Base-by-base conservation (phyloP, 2,113 vertebrate genomes). In the Microtus oregoni region DNA sequence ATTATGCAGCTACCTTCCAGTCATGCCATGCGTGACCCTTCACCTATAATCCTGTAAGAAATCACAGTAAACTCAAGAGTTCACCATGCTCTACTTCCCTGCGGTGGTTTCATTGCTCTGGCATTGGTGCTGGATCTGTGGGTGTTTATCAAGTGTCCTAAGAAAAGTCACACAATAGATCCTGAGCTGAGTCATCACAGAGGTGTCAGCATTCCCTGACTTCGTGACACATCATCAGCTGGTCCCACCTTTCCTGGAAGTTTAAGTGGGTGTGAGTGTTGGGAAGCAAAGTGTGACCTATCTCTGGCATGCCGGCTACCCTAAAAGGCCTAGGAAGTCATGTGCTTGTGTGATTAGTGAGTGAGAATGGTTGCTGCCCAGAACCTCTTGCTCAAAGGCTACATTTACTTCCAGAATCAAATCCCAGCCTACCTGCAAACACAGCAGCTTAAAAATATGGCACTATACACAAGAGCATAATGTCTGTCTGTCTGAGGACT, bases 391-490 rank as follows among this genome's bases (percentile, higher is more conserved):
- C 58, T 61, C 52, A 75, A 35, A 82, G 85, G 28, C 67, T 28
- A 1, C 35, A 28, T 44, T 90, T 55, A 47, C 22, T 52, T 70
- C 76, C 41, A 65, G 20, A 44, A 95, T 15, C 38, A 67, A 93
- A 94, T 68, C n/a, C 72, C 52, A 73, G 63, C 38, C 92, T 79
- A 17, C 38, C 5, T 38, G 47, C 73, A 92, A 90, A 92, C 12
- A 17, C 3, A 70, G 41, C 63, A 87, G n/a, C 91, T 96, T 79
- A 50, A 93, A 92, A 86, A 94, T 50, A 67, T 22, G 3, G 22
- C 79, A 15, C 7, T 15, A 10, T 0, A 19, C 7, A 47, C 58
- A 82, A 35, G 61, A 93, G 50, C 8, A 44, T 68, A 61, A 28
- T 73, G 47, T 89, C 15, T 50, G 52, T 85, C 8, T n/a, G 38